Conservation (phyloP, 2,113 vertebrate species). For the Vanacampus margaritifer region DNA sequence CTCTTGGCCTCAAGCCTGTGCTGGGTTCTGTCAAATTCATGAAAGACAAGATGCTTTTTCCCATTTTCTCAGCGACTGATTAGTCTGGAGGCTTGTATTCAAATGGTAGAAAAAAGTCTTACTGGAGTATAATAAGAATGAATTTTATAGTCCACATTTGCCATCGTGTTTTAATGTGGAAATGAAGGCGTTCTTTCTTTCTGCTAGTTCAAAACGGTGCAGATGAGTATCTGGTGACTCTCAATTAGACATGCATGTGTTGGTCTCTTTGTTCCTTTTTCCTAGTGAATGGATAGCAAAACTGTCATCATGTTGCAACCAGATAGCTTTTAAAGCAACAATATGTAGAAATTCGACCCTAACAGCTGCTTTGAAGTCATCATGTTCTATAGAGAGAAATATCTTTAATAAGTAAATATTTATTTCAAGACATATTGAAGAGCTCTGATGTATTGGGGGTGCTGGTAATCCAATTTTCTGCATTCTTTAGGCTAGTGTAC, state of each 20-base stretch:
- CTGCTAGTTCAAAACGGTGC: background rate
- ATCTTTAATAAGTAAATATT: background rate
- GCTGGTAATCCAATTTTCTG: background rate
- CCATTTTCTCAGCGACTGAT: slow-evolving; percentile 15
- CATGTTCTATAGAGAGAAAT: background rate
- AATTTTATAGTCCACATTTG: background rate
- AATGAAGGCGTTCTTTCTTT: background rate
- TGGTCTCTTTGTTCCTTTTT: background rate
- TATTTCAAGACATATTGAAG: background rate
- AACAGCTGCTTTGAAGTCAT: background rate
- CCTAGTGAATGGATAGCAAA: background rate
- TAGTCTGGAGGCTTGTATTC: slow-evolving; percentile 5
- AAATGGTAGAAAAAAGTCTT: background rate
- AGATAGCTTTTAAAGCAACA: background rate
- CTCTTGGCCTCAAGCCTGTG: background rate
- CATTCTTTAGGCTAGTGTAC: background rate
- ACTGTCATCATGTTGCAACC: background rate
- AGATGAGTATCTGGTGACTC: background rate
- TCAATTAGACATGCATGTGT: background rate
- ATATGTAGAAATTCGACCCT: background rate
- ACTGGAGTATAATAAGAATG: background rate
- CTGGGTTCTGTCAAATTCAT: slow-evolving; percentile 22
- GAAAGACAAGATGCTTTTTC: slow-evolving; percentile 2
- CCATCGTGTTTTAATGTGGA: background rate
- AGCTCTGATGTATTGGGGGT: background rate